Evolutionary conservation across 2,113 vertebrate genomes (phyloP).

Genomic region (Alethe diademata): DNA sequence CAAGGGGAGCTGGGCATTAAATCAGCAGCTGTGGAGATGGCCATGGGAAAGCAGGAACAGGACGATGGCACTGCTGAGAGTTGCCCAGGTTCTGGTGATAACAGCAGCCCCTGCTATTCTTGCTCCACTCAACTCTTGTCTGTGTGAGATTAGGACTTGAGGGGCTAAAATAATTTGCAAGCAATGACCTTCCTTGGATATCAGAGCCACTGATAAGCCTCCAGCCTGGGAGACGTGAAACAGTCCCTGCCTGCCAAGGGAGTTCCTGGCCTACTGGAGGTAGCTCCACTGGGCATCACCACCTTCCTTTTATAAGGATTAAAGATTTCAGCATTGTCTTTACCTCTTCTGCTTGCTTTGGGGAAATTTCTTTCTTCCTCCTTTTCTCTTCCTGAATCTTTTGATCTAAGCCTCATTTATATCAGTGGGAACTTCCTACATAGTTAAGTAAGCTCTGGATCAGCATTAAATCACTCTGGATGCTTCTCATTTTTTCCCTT

Average conservation of each 20-base stretch:
- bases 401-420: neutral
- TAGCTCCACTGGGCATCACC: neutral
- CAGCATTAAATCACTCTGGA: neutral
- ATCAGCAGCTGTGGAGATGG: neutral
- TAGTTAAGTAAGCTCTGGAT: neutral
- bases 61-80: fast-evolving
- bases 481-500: neutral
- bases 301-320: neutral
- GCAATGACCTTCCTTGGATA: neutral
- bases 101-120: neutral
- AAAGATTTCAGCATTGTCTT: neutral
- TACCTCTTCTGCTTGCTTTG: neutral
- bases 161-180: neutral
- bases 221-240: neutral
- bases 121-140: neutral
- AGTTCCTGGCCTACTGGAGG: neutral
- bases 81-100: neutral
- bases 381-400: neutral
- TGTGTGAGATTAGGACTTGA: neutral
- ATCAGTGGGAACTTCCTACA: neutral
- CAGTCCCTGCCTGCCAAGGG: fast-evolving
- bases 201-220: neutral
- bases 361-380: neutral
- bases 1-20: neutral
- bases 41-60: fast-evolving